A percentile compares a stretch with the other conserved stretches of the same genome.
Conservation (phyloP, 2,113 vertebrate species). For the Anguilla rostrata region DNA sequence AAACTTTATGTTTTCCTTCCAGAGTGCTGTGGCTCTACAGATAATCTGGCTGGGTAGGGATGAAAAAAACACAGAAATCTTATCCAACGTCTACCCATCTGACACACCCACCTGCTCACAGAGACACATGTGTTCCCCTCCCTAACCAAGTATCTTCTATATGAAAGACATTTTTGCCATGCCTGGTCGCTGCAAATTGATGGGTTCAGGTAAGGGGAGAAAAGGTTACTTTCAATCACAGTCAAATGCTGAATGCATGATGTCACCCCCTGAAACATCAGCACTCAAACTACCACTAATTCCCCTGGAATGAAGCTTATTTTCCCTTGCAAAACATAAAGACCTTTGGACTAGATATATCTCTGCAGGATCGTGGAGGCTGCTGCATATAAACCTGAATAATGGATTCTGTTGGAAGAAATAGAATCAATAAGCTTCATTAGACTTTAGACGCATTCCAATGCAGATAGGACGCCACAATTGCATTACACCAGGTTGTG, state of each 20-base stretch:
- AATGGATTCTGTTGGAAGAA: not conserved
- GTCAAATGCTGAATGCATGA: constrained; percentile 1
- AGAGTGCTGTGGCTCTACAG: not conserved
- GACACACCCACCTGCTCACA: not conserved
- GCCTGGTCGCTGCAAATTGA: not conserved
- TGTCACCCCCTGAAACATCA: not conserved
- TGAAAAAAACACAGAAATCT: not conserved
- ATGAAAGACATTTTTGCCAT: not conserved
- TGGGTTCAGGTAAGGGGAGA: not conserved
- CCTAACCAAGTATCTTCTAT: not conserved
- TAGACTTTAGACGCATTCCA: not conserved
- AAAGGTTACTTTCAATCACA: not conserved
- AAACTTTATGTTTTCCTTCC: not conserved
- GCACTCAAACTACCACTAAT: not conserved
- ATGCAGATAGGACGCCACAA: not conserved
- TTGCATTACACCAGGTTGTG: not conserved
- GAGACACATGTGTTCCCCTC: not conserved
- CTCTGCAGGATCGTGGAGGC: not conserved
- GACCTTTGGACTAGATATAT: not conserved
- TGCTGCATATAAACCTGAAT: not conserved
- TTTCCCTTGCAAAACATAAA: not conserved
- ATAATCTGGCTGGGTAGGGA: not conserved
- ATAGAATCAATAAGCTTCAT: not conserved
- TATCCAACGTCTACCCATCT: not conserved
- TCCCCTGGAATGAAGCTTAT: not conserved